Evolutionary conservation across 30 jellyfish, hydroid and myxozoan species (phyloP), one percentile per base, ranked within the genome.

Genomic region (Aurelia aurita complex sp. Pacific): DNA sequence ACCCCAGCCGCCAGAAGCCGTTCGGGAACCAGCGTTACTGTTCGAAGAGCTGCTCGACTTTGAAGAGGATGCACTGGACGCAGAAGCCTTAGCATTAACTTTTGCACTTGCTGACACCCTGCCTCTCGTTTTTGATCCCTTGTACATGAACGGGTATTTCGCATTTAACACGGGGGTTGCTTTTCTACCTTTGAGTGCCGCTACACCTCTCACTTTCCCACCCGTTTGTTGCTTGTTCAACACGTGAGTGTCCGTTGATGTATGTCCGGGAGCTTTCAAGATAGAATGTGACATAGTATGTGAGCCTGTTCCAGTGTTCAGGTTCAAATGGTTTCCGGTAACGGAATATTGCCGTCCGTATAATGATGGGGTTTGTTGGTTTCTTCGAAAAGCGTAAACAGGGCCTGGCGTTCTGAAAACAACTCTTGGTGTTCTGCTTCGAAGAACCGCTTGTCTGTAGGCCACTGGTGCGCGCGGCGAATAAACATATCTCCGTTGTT

Each of bases 1-100:
- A n/a, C 92, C 92, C 92, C 92, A 82, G 5, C 92, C 92, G 10
- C 92, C 90, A 11, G 83, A 53, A 7, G 83, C 60, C 67, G 90
- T 81, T 60, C 90, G 59, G 11, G 83, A 51, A 3, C 90, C 90
- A n/a, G 83, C 83, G 17, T 81, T 81, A 33, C 68, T 77, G 1
- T 60, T 53, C 42, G 90, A 81, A 15, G 90, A 50, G 38, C 90
- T 81, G 83, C 77, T 62, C 36, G 90, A 81, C 83, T 81, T 82
- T 3, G 92, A 82, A 42, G 33, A 15, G 40, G 92, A 82, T 7
- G 92, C 17, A 3, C 80, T 19, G 14, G 85, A 43, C 16, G 92
- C 69, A 3, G 85, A 53, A 4, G 84, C 92, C 23, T 82, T 82
- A 8, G 92, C 92, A 69, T 82, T 71, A 2, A 82, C 92, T 42